Conservation (phyloP, 2,113 vertebrate genomes). For the Osmerus mordax region DNA sequence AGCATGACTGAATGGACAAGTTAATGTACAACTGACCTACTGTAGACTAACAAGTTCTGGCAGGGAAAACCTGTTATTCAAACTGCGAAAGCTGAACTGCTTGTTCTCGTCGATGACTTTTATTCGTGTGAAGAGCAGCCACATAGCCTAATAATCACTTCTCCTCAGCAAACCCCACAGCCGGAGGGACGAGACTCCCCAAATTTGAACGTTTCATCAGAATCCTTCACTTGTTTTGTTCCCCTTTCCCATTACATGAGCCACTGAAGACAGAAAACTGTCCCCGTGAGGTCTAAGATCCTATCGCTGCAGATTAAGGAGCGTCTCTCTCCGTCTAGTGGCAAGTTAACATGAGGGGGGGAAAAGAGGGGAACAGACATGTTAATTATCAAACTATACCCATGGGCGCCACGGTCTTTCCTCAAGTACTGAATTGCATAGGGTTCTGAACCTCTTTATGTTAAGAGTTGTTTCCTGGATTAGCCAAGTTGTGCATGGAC, state of each 20-base stretch:
- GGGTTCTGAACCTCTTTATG: too few species aligned
- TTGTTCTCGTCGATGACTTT: too few species aligned
- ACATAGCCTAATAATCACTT: too few species aligned
- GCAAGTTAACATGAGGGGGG: constrained; percentile 1
- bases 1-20: not conserved
- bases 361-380: constrained; percentile 15
- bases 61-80: not conserved
- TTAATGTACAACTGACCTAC: not conserved
- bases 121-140: too few species aligned
- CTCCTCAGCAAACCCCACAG: too few species aligned
- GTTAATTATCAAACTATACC: too few species aligned
- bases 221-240: constrained; percentile 20
- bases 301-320: not conserved
- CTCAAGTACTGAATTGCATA: too few species aligned
- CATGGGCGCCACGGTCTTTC: too few species aligned
- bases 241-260: constrained; percentile 17
- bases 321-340: constrained; percentile 7
- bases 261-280: constrained; percentile 10
- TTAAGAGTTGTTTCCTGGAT: constrained; percentile 19
- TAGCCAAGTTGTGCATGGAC: constrained; percentile 5
- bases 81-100: too few species aligned
- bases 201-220: constrained; percentile 14
- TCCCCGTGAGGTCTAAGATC: not conserved
- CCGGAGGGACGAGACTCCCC: not conserved
- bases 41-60: not conserved